These are phyloP conservation scores for Hymenochirus boettgeri DNA, from an alignment of 2,113 vertebrate species.

Conservation along the genomic window DNA sequence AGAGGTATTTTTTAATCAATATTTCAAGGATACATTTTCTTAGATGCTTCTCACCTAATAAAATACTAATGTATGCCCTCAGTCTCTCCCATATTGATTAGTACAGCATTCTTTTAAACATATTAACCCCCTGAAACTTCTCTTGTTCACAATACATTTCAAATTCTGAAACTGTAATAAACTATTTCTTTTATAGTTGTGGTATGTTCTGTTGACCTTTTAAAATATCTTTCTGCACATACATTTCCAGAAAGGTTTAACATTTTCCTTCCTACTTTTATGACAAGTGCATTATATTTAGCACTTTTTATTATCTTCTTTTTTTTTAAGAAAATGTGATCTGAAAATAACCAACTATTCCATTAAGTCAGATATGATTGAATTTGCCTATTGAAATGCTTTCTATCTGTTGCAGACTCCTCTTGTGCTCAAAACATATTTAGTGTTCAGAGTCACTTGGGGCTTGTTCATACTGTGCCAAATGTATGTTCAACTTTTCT, in stretches of 20 bases:
- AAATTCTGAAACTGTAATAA: not conserved
- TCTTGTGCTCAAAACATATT: too few species aligned
- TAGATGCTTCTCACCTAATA: not conserved
- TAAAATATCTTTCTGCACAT: not conserved
- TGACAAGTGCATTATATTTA: too few species aligned
- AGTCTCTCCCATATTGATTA: not conserved
- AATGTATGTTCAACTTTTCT: too few species aligned
- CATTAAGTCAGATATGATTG: too few species aligned
- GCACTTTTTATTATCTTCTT: too few species aligned
- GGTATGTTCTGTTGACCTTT: not conserved
- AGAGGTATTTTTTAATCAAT: not conserved
- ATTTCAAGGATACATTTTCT: not conserved
- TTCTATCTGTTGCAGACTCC: too few species aligned
- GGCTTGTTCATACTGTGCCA: too few species aligned
- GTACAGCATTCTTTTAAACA: not conserved
- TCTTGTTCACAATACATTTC: not conserved
- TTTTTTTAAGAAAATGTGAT: too few species aligned
- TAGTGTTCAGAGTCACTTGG: too few species aligned
- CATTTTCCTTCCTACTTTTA: too few species aligned
- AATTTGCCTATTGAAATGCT: too few species aligned
- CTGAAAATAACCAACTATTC: too few species aligned
- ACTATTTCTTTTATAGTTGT: not conserved
- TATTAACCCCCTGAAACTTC: not conserved
- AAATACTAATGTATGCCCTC: constrained; percentile 1
- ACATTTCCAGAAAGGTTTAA: not conserved